Base-by-base conservation (phyloP, 2,888 invertebrate species). In the Erannis defoliaria region DNA sequence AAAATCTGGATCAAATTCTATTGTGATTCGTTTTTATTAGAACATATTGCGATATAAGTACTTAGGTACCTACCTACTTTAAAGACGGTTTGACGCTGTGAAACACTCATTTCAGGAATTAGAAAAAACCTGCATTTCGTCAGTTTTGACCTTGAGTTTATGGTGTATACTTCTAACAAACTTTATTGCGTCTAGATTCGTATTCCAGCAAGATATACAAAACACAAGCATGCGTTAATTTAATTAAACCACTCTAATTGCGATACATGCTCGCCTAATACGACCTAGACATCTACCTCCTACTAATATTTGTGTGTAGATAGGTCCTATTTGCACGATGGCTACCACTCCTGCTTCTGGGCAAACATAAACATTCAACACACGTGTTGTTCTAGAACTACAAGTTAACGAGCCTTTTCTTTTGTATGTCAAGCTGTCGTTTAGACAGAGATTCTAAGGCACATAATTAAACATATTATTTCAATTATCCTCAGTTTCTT, bases 321-420 rank as follows among this genome's bases (percentile, higher is more conserved):
- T 5, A 19, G 46, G 31, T 42, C 26, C 26, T 26, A 26, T 85
- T 84, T 77, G 80, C 83, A 81, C 80, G 81, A 81, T 74, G 77
- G 71, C 75, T 75, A 80, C 84, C 84, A 80, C 85, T 83, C 84
- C 84, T 81, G 74, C 72, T 68, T 74, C 64, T 74, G 71, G 68
- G 51, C 62, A 69, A 70, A 75, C 68, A 71, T 76, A 73, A 81
- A 80, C 50, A 38, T 14, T 23, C 29, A 18, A 18, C 81, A 80
- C 81, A 82, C 73, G 76, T 84, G 81, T 75, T 76, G 35, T 29
- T 49, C 50, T 50, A 48, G 23, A 33, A 55, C 43, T 55, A 73
- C 64, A 67, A 55, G 46, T 63, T 66, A 62, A 65, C 59, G 23
- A 19, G 43, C 62, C 45, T 40, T 67, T 62, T 61, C 64, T 59